These are phyloP conservation scores for Euclidia mi DNA, from an alignment of 2,888 invertebrate species.

Conservation along the genomic window DNA sequence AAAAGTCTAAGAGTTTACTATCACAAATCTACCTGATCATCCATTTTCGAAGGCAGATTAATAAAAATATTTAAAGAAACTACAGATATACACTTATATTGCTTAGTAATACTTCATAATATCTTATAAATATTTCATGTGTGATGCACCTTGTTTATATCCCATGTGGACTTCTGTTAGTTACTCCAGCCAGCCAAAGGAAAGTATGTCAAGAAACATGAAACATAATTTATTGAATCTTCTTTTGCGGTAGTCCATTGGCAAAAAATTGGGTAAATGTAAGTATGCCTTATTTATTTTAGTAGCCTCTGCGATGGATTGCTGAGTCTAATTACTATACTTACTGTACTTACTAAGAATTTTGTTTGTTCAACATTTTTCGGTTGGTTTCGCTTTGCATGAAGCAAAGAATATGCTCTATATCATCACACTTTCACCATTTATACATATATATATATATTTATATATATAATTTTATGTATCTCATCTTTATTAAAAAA, in stretches of 20 bases:
- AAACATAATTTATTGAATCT: constrained; percentile 30
- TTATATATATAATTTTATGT: no score
- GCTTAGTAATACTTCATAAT: no score
- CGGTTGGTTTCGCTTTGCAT: neutral
- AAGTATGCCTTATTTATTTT: constrained; percentile 18
- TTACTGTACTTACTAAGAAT: neutral
- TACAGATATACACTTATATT: no score
- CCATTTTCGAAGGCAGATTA: no score
- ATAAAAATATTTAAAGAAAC: no score
- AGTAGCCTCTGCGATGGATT: neutral
- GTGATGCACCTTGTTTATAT: constrained; percentile 17
- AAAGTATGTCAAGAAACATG: constrained; percentile 18
- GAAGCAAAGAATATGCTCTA: no score
- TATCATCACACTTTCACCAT: no score
- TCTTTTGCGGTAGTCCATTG: constrained; percentile 9
- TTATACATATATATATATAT: no score
- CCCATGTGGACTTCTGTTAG: constrained; percentile 11
- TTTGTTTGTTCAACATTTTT: neutral
- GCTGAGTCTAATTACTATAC: neutral
- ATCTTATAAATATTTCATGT: no score
- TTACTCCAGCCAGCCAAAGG: constrained; percentile 11
- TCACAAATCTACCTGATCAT: no score
- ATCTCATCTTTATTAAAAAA: no score
- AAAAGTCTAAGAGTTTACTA: no score
- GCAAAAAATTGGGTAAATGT: constrained; percentile 12